phyloP scores from a whole-genome alignment of 1,140 invertebrate genomes.

The Pachyrhynchus sulphureomaculatus region DNA sequence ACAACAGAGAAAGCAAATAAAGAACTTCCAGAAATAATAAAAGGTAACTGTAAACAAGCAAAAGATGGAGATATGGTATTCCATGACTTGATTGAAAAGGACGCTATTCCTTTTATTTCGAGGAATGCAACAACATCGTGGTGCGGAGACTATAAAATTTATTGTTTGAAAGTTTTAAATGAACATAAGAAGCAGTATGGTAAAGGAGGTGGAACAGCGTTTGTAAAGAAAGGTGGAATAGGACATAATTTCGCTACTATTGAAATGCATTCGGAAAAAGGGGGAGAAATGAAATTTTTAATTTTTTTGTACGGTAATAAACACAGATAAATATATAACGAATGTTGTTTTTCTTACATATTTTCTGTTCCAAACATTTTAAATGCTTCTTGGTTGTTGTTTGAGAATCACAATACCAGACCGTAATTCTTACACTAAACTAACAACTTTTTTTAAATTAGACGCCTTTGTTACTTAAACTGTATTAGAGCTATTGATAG shows the following conservation, averaged over 20 bases:
- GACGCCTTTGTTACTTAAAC: no score
- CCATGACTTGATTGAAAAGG: slow-evolving; percentile 13
- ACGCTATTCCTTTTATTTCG: slow-evolving; percentile 9
- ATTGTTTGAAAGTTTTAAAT: slow-evolving; percentile 20
- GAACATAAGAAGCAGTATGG: slow-evolving; percentile 18
- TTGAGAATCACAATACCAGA: not conserved
- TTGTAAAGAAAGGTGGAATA: slow-evolving; percentile 23
- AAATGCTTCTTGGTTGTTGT: not conserved
- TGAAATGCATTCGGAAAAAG: slow-evolving; percentile 20
- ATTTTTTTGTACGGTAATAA: slow-evolving; percentile 23
- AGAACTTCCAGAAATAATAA: slow-evolving; percentile 3
- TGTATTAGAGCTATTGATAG: no score
- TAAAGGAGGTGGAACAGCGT: slow-evolving; percentile 18
- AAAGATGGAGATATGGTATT: slow-evolving; percentile 24
- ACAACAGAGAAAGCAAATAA: not conserved
- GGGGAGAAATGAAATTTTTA: not conserved
- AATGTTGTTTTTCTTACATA: not conserved
- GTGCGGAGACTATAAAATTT: slow-evolving; percentile 26
- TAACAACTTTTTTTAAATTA: not conserved
- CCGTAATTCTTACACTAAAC: not conserved
- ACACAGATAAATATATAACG: slow-evolving; percentile 3
- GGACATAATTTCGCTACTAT: slow-evolving; percentile 17
- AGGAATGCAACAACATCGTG: slow-evolving; percentile 16
- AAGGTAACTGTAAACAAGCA: slow-evolving; percentile 18
- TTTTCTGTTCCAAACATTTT: not conserved